Conservation (phyloP, 2,797 vertebrate genomes). For the Enoplosus armatus region DNA sequence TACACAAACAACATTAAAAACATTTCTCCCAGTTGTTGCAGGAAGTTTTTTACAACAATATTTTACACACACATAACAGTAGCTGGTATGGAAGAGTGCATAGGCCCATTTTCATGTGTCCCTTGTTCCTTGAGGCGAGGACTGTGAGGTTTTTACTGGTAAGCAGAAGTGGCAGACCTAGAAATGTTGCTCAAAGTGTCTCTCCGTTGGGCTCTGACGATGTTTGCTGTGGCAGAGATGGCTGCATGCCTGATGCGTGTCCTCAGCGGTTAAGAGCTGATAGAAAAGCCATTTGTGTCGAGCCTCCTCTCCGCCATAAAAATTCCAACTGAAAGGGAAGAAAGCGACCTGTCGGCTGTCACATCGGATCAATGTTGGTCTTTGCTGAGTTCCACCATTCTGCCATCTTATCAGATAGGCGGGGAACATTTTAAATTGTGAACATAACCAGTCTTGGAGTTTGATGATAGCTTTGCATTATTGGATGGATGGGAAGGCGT, state of each 20-base stretch:
- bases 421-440: not conserved
- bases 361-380: constrained; percentile 54
- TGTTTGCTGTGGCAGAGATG: constrained; percentile 54
- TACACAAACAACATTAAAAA: not conserved
- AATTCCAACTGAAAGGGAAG: constrained; percentile 52
- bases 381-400: constrained; percentile 1
- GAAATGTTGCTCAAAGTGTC: constrained; percentile 43
- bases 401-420: constrained; percentile 7
- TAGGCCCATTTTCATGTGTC: constrained; percentile 14
- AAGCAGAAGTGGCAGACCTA: constrained; percentile 64
- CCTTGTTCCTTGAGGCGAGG: constrained; percentile 22
- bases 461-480: constrained; percentile 26
- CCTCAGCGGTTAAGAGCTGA: constrained; percentile 57
- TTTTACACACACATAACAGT: not conserved
- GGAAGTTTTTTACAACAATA: not conserved
- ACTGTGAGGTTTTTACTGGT: constrained; percentile 56
- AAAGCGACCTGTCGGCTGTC: constrained; percentile 60
- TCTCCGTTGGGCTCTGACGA: constrained; percentile 40
- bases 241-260: constrained; percentile 47
- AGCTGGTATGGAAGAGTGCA: constrained; percentile 16
- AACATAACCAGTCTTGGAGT: constrained; percentile 6
- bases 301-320: constrained; percentile 21
- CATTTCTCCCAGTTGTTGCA: not conserved
- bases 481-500: constrained; percentile 26
- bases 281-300: constrained; percentile 65